These are phyloP conservation scores for Luehdorfia chinensis DNA, from an alignment of 1,140 invertebrate genomes.

Conservation along the genomic window DNA sequence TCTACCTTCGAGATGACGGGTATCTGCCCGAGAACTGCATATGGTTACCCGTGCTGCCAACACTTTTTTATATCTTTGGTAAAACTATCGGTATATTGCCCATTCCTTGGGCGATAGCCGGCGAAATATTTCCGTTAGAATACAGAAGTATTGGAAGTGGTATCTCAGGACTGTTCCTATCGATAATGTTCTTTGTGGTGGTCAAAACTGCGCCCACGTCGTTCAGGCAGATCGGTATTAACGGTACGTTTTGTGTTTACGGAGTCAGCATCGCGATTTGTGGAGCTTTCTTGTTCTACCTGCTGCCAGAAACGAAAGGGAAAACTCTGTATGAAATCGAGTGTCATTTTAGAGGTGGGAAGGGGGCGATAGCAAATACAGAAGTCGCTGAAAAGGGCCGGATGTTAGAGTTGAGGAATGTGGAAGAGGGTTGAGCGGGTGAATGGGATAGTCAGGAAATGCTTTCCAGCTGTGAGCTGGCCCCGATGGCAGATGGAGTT, in stretches of 20 bases:
- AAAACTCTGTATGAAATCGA: constrained; percentile 82
- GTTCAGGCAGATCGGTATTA: constrained; percentile 73
- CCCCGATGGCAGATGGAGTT: constrained; percentile 33
- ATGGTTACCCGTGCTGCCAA: constrained; percentile 60
- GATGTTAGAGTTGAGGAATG: constrained; percentile 57
- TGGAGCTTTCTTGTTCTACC: constrained; percentile 78
- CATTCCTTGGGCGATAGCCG: constrained; percentile 79
- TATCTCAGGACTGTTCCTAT: constrained; percentile 78
- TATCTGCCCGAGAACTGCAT: constrained; percentile 50
- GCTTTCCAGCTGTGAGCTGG: constrained; percentile 46
- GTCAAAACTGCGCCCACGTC: constrained; percentile 80
- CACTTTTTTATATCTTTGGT: constrained; percentile 57
- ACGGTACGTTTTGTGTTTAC: constrained; percentile 80
- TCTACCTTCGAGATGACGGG: constrained; percentile 54
- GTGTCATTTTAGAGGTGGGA: constrained; percentile 58
- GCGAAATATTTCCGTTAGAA: constrained; percentile 75
- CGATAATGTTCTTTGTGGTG: constrained; percentile 80
- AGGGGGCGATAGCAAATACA: constrained; percentile 19
- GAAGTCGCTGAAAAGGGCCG: constrained; percentile 44
- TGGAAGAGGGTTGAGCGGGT: constrained; percentile 52
- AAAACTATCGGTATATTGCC: constrained; percentile 70
- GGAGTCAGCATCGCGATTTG: constrained; percentile 76
- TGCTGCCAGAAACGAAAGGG: constrained; percentile 84
- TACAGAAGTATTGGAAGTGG: constrained; percentile 75
- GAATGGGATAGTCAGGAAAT: constrained; percentile 32